Base-by-base conservation (phyloP, 2,888 invertebrate genomes). In the Hylaea fasciaria region DNA sequence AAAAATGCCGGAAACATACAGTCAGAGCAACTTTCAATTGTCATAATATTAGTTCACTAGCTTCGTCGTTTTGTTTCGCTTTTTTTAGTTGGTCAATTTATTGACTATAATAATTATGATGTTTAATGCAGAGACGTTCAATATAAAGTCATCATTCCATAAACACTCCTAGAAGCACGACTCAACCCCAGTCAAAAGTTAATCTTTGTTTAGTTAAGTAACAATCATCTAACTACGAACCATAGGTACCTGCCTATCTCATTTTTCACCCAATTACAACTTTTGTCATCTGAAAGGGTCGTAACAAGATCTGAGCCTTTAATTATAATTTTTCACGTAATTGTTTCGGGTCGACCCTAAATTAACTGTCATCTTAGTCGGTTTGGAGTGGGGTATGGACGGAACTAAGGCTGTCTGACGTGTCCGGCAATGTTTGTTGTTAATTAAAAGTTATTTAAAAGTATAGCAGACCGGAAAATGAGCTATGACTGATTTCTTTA, bases 351-450 rank as follows among this genome's bases (percentile, higher is more conserved):
- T 49, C 39, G 39, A 40, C 53, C 54, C 49, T 47, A 54, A 59
- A 59, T 59, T 59, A 59, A 59, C 53, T 59, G 59, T 59, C 59
- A 54, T 54, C 54, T 59, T 50, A 50, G 32, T 49, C 54, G 16
- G 45, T 17, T 59, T 60, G 59, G 54, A 50, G 50, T 54, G 59
- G 32, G 59, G 59, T 58, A 54, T 37, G 54, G 53, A 49, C 50
- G 32, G 39, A 47, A 40, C 1, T 54, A 58, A 49, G 17, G 53
- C 44, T 54, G 59, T 17, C n/a, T 7, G 10, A 14, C 17, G 4
- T 0, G 10, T 47, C 54, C 54, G 47, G 47, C 47, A 17, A 28
- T 37, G 11, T 46, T 46, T 11, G 7, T 43, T 12, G 13, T 40
- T 13, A 8, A 40, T 13, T 40, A 12, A 40, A 37, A 37, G 37